Conservation (phyloP, 2,113 vertebrate species). For the Crotophaga sulcirostris region DNA sequence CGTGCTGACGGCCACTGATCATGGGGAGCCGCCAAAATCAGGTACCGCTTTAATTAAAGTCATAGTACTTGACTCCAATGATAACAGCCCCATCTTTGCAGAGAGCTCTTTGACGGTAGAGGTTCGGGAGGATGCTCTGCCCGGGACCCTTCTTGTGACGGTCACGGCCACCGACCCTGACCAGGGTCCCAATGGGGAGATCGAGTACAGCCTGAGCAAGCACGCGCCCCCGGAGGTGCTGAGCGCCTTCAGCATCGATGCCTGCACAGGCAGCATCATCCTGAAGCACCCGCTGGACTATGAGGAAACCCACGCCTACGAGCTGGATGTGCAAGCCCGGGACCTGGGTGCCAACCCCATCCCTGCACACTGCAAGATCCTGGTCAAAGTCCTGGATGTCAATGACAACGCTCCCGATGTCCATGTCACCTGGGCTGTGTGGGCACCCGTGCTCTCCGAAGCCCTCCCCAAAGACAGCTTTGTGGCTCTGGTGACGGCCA, state of each 20-base stretch:
- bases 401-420: constrained; percentile 89
- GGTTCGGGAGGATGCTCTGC: constrained; percentile 83
- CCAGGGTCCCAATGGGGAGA: constrained; percentile 89
- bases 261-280: constrained; percentile 78
- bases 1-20: constrained; percentile 84
- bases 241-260: constrained; percentile 80
- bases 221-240: constrained; percentile 80
- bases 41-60: constrained; percentile 85
- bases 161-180: constrained; percentile 89
- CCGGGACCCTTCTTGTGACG: constrained; percentile 83
- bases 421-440: constrained; percentile 82
- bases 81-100: constrained; percentile 90
- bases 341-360: constrained; percentile 89
- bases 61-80: constrained; percentile 90
- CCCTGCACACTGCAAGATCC: constrained; percentile 88
- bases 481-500: constrained; percentile 85
- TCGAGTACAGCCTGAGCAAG: constrained; percentile 88
- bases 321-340: constrained; percentile 87
- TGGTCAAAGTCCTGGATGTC: constrained; percentile 84
- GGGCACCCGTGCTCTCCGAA: constrained; percentile 79
- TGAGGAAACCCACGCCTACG: constrained; percentile 79
- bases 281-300: constrained; percentile 83
- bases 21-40: constrained; percentile 84
- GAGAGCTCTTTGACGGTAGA: constrained; percentile 79
- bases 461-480: constrained; percentile 84